phyloP scores from a whole-genome alignment of 53 echinoderm and acorn worm genomes.

The Zoroaster sp. region DNA sequence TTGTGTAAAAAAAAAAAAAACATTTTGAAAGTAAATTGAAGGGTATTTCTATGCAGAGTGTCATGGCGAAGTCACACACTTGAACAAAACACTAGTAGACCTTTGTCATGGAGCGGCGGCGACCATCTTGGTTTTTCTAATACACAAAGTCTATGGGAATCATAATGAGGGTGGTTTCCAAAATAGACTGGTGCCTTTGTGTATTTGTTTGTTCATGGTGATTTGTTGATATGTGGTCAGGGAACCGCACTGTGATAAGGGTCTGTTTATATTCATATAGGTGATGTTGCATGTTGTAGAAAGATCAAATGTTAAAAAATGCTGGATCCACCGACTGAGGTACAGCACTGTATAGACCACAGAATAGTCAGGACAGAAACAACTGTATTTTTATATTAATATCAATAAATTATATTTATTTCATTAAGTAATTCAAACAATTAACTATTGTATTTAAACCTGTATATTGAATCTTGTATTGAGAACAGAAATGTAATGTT shows the following conservation, averaged over 20 bases:
- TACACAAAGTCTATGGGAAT: neutral
- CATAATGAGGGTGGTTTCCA: neutral
- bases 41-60: neutral
- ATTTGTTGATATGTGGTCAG: neutral
- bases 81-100: neutral
- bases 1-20: neutral
- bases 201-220: neutral
- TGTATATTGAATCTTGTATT: neutral
- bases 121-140: neutral
- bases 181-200: neutral
- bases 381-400: constrained; percentile 40
- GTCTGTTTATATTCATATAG: neutral
- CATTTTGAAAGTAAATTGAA: neutral
- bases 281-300: neutral
- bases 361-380: neutral
- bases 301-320: neutral
- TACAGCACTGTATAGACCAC: neutral
- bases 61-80: neutral
- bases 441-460: neutral
- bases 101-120: neutral
- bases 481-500: neutral
- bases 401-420: constrained; percentile 38
- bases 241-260: neutral
- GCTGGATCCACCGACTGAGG: neutral
- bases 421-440: neutral